A percentile compares a stretch with the other conserved stretches of the same genome.
These are phyloP conservation scores for Psephotus haematonotus DNA, from an alignment of 2,113 vertebrate genomes.

Conservation along the genomic window DNA sequence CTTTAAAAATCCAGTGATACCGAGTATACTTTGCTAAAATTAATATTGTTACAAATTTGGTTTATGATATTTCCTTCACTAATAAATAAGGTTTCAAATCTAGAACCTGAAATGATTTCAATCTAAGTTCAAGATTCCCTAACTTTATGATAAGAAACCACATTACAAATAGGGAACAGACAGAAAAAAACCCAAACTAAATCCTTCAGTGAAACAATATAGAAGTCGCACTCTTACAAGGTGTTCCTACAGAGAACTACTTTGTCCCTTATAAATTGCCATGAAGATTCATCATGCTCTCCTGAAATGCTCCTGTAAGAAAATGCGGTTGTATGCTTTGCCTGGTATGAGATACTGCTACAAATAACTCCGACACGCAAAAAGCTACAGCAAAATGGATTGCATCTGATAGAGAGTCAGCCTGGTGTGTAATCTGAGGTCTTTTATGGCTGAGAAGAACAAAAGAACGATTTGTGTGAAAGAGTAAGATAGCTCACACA, in stretches of 20 bases:
- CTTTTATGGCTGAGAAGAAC: neutral
- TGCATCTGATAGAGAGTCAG: neutral
- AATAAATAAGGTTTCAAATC: neutral
- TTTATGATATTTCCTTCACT: neutral
- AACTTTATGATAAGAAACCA: neutral
- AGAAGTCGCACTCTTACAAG: neutral
- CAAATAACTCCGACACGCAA: slow-evolving; percentile 42
- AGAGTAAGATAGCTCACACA: neutral
- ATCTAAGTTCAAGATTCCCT: neutral
- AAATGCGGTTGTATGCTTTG: neutral
- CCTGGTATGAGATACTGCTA: slow-evolving; percentile 3
- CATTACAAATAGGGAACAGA: neutral
- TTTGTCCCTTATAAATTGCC: neutral
- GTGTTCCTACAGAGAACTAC: neutral
- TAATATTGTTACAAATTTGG: neutral
- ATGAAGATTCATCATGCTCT: slow-evolving; percentile 5
- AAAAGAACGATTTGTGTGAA: neutral
- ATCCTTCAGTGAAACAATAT: neutral
- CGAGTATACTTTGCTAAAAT: neutral
- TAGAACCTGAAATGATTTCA: neutral
- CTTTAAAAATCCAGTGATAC: neutral
- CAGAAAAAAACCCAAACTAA: neutral
- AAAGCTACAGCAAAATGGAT: neutral
- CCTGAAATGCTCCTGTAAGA: neutral
- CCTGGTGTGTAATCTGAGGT: neutral